A percentile compares a stretch with the other conserved stretches of the same genome.
phyloP scores from a whole-genome alignment of 2,888 invertebrate species.

The Ditula angustiorana region DNA sequence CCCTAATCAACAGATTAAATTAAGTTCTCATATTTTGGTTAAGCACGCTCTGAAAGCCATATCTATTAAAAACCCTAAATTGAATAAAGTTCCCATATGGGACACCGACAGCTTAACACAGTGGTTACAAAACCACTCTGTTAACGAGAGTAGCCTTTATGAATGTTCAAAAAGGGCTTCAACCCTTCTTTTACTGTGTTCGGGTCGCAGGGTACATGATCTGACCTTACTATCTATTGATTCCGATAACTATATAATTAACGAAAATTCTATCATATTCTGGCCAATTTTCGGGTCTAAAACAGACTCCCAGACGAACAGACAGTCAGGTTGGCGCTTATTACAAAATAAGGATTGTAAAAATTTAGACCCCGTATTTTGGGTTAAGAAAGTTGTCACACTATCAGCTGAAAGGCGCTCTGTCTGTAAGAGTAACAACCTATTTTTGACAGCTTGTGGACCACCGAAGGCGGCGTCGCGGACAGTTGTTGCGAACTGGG shows the following conservation, averaged over 20 bases:
- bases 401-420: slow-evolving; percentile 15
- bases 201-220: slow-evolving; percentile 43
- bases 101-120: slow-evolving; percentile 22
- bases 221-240: slow-evolving; percentile 42
- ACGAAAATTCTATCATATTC: slow-evolving; percentile 29
- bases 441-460: slow-evolving; percentile 34
- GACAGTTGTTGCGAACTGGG: slow-evolving; percentile 31
- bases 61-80: not conserved
- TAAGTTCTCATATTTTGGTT: not conserved
- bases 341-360: slow-evolving; percentile 2
- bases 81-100: slow-evolving; percentile 27
- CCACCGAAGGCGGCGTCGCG: slow-evolving; percentile 28
- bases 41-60: slow-evolving; percentile 22
- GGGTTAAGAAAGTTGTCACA: slow-evolving; percentile 11
- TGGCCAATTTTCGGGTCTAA: slow-evolving; percentile 47
- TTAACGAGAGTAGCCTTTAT: slow-evolving; percentile 15
- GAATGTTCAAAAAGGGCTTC: slow-evolving; percentile 31
- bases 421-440: not conserved
- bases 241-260: not conserved
- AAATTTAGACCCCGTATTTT: slow-evolving; percentile 24
- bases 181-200: slow-evolving; percentile 27
- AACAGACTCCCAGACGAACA: no score
- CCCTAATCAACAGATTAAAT: not conserved
- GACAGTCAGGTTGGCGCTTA: slow-evolving; percentile 42
- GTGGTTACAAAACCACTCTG: slow-evolving; percentile 14